Evolutionary conservation across 2,888 invertebrate species (phyloP), one percentile per base, ranked within the genome.

Genomic region (Drosophila demipolita): DNA sequence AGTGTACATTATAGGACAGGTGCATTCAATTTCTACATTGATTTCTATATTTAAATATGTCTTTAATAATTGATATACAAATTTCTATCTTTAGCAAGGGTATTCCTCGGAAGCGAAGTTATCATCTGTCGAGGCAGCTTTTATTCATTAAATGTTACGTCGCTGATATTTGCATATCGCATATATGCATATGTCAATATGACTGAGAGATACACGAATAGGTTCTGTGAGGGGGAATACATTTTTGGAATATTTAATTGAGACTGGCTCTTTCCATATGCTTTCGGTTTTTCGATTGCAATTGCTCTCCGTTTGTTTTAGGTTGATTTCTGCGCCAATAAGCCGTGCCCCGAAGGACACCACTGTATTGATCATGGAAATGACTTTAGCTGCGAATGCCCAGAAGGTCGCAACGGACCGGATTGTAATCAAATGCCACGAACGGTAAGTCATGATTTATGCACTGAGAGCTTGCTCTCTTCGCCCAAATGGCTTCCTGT

Each of bases 301-400:
- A 29, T 58, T 42, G 48, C 38, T 53, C 53, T 40, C 26, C 38
- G 23, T 55, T 61, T 70, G 68, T 67, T 76, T 74, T 93, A 96
- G 96, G 95, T 96, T 93, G 95, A 96, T 92, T 93, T 96, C 76
- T 96, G 96, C 90, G 94, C 95, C 75, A 96, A 96, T 68, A 95
- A 95, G 91, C 96, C 96, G 11, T 96, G 96, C 91, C 94, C 95
- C 33, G 94, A 94, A 82, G 95, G 94, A 78, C 95, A 95, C 73
- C 95, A 94, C 90, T 96, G 96, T 93, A 94, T 96, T 87, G 96
- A 96, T 93, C 95, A 94, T 90, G 96, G 96, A 78, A 96, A 96
- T 93, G 96, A 94, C 92, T 96, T 95, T 92, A 95, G 95, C 68
- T 96, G 96, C 93, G 96, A 96, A 91, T 96, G 96, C 91, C 96